Base-by-base conservation (phyloP, 2,113 vertebrate species). In the Gasterosteus nipponicus region DNA sequence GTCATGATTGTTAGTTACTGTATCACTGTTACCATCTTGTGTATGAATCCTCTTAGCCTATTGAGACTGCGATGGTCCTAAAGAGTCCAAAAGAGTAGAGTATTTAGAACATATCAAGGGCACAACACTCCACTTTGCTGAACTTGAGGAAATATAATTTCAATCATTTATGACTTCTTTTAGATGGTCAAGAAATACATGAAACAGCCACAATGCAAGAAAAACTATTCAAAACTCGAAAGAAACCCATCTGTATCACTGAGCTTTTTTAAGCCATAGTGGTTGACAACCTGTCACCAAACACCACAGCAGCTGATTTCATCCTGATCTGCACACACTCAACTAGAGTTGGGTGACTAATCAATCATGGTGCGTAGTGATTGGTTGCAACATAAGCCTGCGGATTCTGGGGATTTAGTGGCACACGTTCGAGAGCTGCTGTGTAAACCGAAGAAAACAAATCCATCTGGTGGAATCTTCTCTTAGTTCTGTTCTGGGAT, bases 371-470 rank as follows among this genome's bases (percentile, higher is more conserved):
- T 22, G 60, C 22, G 5, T 10, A 2, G 44, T 18, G 49, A 80
- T 35, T 71, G 69, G 47, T n/a, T 70, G 77, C 44, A 71, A 54
- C 57, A 58, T 72, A 71, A 71, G n/a, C 58, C 62, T 57, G 51
- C 29, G 60, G 65, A 77, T 68, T 77, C 54, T 33, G 26, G 49
- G 73, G 73, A 72, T 80, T 83, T 58, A 64, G 66, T 31, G 47
- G 22, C 42, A 78, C 42, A 69, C 69, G 81, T 38, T 70, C 41
- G 53, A 69, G 66, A 78, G 69, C 57, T 60, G 65, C 78, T 64
- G 74, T 75, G 78, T 56, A 72, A 75, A 75, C 29, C 47, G 33
- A 56, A 60, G 70, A 68, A 71, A 78, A 39, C 51, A 59, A 77
- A 71, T 78, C 75, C 62, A 73, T 75, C 75, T 81, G 69, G 7